Conservation (phyloP, 2,113 vertebrate genomes). For the Engraulis encrasicolus region DNA sequence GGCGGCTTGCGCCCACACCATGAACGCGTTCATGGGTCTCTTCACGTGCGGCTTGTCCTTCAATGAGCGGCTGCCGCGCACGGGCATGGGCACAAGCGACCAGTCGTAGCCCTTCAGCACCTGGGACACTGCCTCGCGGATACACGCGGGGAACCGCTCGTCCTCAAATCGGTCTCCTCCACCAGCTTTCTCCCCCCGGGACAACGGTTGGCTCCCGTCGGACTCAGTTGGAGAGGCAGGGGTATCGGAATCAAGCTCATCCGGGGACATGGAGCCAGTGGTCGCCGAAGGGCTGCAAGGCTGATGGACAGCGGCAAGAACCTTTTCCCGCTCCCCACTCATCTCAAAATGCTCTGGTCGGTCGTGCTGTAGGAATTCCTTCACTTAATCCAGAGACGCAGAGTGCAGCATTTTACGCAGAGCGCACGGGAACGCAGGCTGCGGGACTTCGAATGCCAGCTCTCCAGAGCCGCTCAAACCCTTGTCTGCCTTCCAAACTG, state of each 20-base stretch:
- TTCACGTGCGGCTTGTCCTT: slow-evolving; percentile 85
- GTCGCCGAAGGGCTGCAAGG: slow-evolving; percentile 80
- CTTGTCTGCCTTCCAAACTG: neutral
- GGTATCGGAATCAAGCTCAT: slow-evolving; percentile 72
- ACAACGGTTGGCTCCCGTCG: slow-evolving; percentile 53
- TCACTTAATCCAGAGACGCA: neutral
- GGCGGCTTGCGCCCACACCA: slow-evolving; percentile 85
- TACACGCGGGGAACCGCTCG: slow-evolving; percentile 87
- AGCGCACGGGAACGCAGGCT: neutral
- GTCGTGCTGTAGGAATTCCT: neutral
- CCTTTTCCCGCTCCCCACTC: slow-evolving; percentile 79
- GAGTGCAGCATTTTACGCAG: neutral
- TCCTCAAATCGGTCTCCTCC: slow-evolving; percentile 64
- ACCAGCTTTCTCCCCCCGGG: slow-evolving; percentile 53
- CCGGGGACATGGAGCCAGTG: slow-evolving; percentile 75
- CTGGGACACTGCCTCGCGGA: slow-evolving; percentile 91
- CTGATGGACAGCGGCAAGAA: slow-evolving; percentile 22
- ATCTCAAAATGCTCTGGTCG: neutral
- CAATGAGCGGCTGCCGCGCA: slow-evolving; percentile 76
- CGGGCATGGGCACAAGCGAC: slow-evolving; percentile 87
- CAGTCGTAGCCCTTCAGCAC: slow-evolving; percentile 95
- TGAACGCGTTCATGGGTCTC: slow-evolving; percentile 78
- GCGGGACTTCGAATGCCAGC: neutral
- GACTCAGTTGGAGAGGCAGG: slow-evolving; percentile 76
- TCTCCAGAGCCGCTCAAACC: neutral